phyloP scores from a whole-genome alignment of 2,113 vertebrate genomes.

The Saccopteryx leptura region DNA sequence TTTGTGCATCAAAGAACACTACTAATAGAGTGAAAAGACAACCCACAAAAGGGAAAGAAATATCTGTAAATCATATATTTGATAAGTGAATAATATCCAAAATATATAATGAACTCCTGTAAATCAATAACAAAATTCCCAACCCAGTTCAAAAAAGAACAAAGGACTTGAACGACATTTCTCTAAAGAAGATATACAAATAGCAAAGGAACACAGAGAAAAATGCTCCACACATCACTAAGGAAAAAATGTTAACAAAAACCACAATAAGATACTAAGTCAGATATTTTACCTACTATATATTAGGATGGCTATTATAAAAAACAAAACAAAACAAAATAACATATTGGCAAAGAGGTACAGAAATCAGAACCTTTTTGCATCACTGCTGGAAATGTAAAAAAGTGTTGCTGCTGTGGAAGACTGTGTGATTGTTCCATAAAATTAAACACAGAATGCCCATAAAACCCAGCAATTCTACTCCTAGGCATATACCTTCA shows the following conservation, averaged over 20 bases:
- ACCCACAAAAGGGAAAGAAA: not conserved
- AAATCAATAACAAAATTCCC: not conserved
- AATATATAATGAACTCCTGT: not conserved
- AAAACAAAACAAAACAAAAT: not conserved
- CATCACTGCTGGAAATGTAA: not conserved
- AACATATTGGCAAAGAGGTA: not conserved
- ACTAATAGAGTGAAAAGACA: not conserved
- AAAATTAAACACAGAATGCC: not conserved
- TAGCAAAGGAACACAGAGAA: not conserved
- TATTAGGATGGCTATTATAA: too few species aligned
- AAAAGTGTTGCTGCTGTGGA: not conserved
- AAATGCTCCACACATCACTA: not conserved
- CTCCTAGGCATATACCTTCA: not conserved
- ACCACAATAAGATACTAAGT: not conserved
- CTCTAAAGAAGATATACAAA: not conserved
- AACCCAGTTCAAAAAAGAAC: not conserved
- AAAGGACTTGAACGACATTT: not conserved
- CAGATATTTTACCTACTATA: not conserved
- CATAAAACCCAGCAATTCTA: not conserved
- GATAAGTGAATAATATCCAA: not conserved
- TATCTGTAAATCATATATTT: not conserved
- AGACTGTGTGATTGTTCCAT: not conserved
- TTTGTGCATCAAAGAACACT: too few species aligned
- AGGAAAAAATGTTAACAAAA: not conserved
- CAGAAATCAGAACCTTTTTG: not conserved